Percentiles rank a stretch among this genome's conserved stretches.
Conservation (phyloP, 2,888 invertebrate genomes). For the Isoperla grammatica region DNA sequence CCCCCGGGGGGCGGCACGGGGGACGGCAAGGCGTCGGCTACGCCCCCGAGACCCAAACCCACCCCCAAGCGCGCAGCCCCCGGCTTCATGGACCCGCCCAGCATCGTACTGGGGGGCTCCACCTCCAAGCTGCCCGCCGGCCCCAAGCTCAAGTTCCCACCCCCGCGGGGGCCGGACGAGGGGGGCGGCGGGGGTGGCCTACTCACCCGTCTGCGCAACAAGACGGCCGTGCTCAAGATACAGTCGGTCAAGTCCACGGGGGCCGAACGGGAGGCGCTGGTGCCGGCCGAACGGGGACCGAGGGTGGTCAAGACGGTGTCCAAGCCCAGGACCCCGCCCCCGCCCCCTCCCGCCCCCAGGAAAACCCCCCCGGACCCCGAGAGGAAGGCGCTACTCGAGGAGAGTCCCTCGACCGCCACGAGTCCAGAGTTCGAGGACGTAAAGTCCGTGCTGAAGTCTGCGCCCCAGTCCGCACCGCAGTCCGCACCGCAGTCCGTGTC, state of each 20-base stretch:
- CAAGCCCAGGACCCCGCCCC: slow-evolving; percentile 35
- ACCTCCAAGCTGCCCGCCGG: background rate
- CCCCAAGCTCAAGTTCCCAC: slow-evolving; percentile 20
- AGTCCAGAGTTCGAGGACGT: background rate
- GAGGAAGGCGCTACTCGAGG: slow-evolving; percentile 20
- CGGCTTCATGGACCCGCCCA: slow-evolving; percentile 27
- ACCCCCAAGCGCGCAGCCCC: background rate
- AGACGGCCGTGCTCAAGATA: slow-evolving; percentile 31
- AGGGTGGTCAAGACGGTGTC: too few relatives aligned
- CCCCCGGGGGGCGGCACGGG: background rate
- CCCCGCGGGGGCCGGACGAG: slow-evolving; percentile 11
- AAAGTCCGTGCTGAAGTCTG: background rate
- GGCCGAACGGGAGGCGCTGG: slow-evolving; percentile 18
- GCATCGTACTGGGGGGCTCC: slow-evolving; percentile 30
- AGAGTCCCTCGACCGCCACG: background rate
- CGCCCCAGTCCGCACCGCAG: background rate
- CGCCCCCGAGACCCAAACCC: slow-evolving; percentile 17
- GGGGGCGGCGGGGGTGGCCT: too few relatives aligned
- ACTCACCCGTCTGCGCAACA: slow-evolving; percentile 32
- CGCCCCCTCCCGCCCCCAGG: slow-evolving; percentile 33
- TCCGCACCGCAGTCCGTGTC: background rate
- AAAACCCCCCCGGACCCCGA: slow-evolving; percentile 16
- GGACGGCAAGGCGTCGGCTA: slow-evolving; percentile 23
- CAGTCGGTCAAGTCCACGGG: slow-evolving; percentile 20
- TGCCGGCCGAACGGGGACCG: slow-evolving; percentile 9